Evolutionary conservation across 1,140 invertebrate genomes (phyloP), one percentile per base, ranked within the genome.

Genomic region (Aradophagus sp.): DNA sequence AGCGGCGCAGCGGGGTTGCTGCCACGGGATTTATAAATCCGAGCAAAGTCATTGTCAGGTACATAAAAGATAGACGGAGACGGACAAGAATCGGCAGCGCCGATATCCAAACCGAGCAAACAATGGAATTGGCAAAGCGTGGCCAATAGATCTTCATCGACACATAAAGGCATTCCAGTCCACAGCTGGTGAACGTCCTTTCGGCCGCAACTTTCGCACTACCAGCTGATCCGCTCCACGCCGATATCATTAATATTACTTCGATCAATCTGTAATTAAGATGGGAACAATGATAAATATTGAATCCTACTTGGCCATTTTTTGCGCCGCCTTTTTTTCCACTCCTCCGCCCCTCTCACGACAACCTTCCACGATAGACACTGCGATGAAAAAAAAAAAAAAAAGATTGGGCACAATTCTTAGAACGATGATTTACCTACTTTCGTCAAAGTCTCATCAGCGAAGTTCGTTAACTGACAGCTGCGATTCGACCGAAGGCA

Each of bases 61-160:
- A 63, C 53, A 53, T 16, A 42, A 39, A 61, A 61, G 55, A 48
- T 10, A 53, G 58, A 63, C 67, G 19, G 32, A 63, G 67, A 70
- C 20, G 55, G 58, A 63, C 53, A 59, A 48, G 67, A 44, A 70
- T 62, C 52, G 58, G 63, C 63, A 59, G 55, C 47, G 36, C 58
- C 58, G 45, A 58, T 59, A 63, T 70, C 53, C 58, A 34, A 70
- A 63, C 45, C 31, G 17, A 53, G 20, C 32, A 45, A 59, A 63
- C 67, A 70, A 70, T 70, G 67, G 58, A 63, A 70, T 63, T 70
- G 67, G 59, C 67, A 63, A 70, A 52, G 58, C 58, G 59, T 56
- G 42, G 69, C 56, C 62, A 52, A 72, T 66, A 56, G 56, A 72
- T 66, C 69, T 61, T 56, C 61, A 65, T 65, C 53, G 47, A 71